Conservation (phyloP, 1,140 invertebrate genomes). For the Microplitis demolitor region DNA sequence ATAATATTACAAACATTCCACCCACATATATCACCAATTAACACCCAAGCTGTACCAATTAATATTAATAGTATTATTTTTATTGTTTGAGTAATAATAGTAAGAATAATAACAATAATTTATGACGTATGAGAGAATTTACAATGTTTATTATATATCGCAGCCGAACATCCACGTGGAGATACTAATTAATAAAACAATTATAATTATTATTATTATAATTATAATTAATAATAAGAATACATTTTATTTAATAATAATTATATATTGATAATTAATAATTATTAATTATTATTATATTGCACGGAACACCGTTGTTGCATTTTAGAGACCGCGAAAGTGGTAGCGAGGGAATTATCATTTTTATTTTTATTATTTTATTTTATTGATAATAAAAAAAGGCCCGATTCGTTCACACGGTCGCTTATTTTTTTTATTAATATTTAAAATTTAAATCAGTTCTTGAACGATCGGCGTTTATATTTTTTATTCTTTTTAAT, state of each 20-base stretch:
- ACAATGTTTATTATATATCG: no score
- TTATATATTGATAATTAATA: neutral
- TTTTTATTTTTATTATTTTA: neutral
- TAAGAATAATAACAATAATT: no score
- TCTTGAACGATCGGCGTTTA: no score
- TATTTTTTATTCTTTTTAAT: neutral
- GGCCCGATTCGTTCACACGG: no score
- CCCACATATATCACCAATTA: no score
- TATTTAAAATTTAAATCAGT: no score
- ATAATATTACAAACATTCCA: neutral
- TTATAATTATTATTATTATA: neutral
- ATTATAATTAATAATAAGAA: neutral
- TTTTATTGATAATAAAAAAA: neutral
- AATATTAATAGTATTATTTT: no score
- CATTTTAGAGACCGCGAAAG: constrained; percentile 1
- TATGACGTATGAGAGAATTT: no score
- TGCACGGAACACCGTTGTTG: constrained; percentile 23
- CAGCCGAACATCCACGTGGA: neutral
- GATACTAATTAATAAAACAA: neutral
- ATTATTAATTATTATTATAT: constrained; percentile 8
- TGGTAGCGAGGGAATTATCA: neutral
- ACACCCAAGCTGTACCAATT: no score
- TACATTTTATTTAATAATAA: constrained; percentile 2
- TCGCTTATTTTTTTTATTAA: no score
- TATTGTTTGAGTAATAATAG: no score